phyloP scores from a whole-genome alignment of 2,888 invertebrate species.

The Acleris sparsana region DNA sequence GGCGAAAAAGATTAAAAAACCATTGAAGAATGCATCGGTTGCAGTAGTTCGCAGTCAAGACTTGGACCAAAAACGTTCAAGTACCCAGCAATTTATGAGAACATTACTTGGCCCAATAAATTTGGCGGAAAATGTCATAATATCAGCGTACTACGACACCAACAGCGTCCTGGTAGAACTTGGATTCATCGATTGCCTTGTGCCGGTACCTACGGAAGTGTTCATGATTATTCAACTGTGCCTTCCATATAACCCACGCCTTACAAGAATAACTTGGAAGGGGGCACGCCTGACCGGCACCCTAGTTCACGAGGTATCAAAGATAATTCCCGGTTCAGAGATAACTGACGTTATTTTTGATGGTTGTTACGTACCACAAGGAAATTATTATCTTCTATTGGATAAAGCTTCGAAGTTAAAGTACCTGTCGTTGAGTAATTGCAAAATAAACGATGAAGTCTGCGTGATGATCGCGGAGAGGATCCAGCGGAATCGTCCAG shows the following conservation, averaged over 20 bases:
- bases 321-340: slow-evolving; percentile 55
- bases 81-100: background rate
- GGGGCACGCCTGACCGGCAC: slow-evolving; percentile 43
- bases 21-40: too few species aligned
- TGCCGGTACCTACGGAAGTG: slow-evolving; percentile 46
- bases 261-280: slow-evolving; percentile 50
- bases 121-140: background rate
- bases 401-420: slow-evolving; percentile 50
- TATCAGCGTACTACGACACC: slow-evolving; percentile 51
- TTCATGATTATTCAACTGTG: slow-evolving; percentile 52
- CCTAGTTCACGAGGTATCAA: slow-evolving; percentile 53
- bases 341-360: slow-evolving; percentile 62
- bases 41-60: too few species aligned
- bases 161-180: slow-evolving; percentile 48
- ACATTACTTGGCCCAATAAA: background rate
- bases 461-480: slow-evolving; percentile 50
- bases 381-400: slow-evolving; percentile 54
- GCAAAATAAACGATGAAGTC: slow-evolving; percentile 50
- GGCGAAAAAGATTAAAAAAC: too few species aligned
- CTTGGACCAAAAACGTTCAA: too few species aligned
- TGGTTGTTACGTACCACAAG: slow-evolving; percentile 49
- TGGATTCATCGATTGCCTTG: slow-evolving; percentile 43
- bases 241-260: slow-evolving; percentile 52
- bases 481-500: slow-evolving; percentile 44
- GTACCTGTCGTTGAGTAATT: slow-evolving; percentile 57